Evolutionary conservation across 2,113 vertebrate genomes (phyloP).

Genomic region (Trinectes maculatus): DNA sequence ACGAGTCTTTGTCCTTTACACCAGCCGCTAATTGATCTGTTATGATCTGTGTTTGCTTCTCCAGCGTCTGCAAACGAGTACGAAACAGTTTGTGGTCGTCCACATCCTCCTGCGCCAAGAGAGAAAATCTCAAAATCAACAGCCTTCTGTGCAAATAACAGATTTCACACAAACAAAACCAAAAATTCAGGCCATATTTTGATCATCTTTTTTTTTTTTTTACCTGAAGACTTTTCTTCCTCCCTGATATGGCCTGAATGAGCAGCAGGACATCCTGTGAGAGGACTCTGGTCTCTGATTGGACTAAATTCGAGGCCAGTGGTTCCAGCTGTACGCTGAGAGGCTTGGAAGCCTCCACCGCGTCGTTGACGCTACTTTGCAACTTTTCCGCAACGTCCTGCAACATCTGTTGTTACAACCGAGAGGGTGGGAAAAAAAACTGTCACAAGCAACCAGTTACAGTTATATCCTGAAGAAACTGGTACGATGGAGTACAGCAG

Average conservation of each 20-base stretch:
- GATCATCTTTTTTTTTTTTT: not conserved
- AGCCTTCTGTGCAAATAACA: not conserved
- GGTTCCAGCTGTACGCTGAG: conserved; percentile 75
- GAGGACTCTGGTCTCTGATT: conserved; percentile 75
- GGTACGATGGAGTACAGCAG: no score
- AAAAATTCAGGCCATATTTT: not conserved
- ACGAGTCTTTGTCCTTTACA: conserved; percentile 56
- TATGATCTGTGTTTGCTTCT: conserved; percentile 70
- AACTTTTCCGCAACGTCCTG: conserved; percentile 75
- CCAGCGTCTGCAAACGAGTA: conserved; percentile 76
- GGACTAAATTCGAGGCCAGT: conserved; percentile 63
- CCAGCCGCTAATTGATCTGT: conserved; percentile 63
- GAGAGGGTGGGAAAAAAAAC: not conserved
- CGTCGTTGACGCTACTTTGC: conserved; percentile 65
- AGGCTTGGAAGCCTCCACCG: conserved; percentile 75
- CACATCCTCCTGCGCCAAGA: conserved; percentile 69
- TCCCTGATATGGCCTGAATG: conserved; percentile 79
- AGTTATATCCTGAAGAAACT: no score
- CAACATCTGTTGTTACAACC: conserved; percentile 74
- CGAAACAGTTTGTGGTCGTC: conserved; percentile 81
- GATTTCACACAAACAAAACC: no score
- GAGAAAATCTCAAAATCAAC: not conserved
- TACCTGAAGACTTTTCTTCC: conserved; percentile 84
- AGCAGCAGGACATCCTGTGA: conserved; percentile 82
- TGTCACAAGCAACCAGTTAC: not conserved